Percentiles rank a stretch among this genome's conserved stretches.
Evolutionary conservation across 2,888 invertebrate genomes (phyloP).

Genomic region (Euzophera pinguis): DNA sequence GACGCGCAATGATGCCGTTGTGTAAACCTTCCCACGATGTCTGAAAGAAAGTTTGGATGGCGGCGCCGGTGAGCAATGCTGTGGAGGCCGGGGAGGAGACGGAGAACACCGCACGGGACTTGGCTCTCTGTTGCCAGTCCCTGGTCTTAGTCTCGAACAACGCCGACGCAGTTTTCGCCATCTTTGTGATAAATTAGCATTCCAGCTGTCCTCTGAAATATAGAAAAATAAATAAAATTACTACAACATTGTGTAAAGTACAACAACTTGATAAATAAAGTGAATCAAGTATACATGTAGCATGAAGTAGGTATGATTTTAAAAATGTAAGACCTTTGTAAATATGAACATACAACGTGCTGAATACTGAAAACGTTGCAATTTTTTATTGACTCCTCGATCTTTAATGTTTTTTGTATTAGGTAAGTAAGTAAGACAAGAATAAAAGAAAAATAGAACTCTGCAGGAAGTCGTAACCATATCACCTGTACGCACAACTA

Average conservation of each 20-base stretch:
- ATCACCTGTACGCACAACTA: background rate
- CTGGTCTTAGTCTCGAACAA: slow-evolving; percentile 84
- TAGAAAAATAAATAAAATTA: slow-evolving; percentile 2
- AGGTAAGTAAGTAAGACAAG: no score
- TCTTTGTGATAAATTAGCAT: slow-evolving; percentile 86
- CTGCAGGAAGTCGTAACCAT: background rate
- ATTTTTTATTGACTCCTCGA: no score
- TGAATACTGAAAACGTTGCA: no score
- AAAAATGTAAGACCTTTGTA: no score
- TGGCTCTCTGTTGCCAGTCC: slow-evolving; percentile 76
- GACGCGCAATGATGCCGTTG: slow-evolving; percentile 70
- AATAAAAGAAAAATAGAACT: no score
- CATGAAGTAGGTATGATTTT: no score
- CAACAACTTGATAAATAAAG: no score
- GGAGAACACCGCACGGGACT: slow-evolving; percentile 80
- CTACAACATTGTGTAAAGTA: no score
- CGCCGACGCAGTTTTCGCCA: slow-evolving; percentile 86
- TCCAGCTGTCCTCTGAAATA: slow-evolving; percentile 85
- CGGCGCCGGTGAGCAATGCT: slow-evolving; percentile 72
- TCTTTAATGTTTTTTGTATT: no score
- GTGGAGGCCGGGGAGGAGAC: slow-evolving; percentile 72
- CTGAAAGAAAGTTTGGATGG: slow-evolving; percentile 69
- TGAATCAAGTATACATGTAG: no score
- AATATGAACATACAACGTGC: no score
- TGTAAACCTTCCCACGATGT: slow-evolving; percentile 74